Conservation (phyloP, 1,140 invertebrate species). For the Microplitis mediator region DNA sequence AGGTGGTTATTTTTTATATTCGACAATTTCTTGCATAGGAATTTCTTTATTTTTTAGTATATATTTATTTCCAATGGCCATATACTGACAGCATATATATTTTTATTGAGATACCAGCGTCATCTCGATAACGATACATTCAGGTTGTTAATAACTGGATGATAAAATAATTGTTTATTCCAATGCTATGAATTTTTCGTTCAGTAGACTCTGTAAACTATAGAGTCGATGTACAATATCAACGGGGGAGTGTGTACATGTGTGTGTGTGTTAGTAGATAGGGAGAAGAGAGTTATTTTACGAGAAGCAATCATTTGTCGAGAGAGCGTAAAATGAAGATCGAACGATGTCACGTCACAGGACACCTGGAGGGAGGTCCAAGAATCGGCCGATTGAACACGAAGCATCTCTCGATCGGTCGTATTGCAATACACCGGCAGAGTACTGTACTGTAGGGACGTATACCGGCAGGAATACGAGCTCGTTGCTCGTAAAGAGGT, state of each 20-base stretch:
- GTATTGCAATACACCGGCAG: background rate
- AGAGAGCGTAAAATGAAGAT: conserved; percentile 13
- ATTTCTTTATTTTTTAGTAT: no score
- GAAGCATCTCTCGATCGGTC: conserved; percentile 2
- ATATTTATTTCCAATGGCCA: no score
- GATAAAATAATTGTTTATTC: no score
- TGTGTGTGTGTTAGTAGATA: background rate
- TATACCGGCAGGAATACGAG: background rate
- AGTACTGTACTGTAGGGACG: background rate
- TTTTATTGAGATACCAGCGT: no score
- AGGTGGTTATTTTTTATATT: no score
- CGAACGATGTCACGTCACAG: background rate
- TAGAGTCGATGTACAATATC: background rate
- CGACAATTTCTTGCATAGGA: no score
- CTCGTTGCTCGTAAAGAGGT: conserved; percentile 46
- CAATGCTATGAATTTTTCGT: no score
- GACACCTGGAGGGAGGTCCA: background rate
- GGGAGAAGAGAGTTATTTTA: background rate
- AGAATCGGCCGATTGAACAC: conserved; percentile 1
- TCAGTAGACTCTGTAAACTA: no score
- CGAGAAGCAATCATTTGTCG: conserved; percentile 4
- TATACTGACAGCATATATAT: no score
- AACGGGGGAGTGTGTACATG: background rate
- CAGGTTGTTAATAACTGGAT: no score
- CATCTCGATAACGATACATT: no score